Evolutionary conservation across 2,113 vertebrate species (phyloP), one percentile per base, ranked within the genome.

Genomic region (Oryzias woworae): DNA sequence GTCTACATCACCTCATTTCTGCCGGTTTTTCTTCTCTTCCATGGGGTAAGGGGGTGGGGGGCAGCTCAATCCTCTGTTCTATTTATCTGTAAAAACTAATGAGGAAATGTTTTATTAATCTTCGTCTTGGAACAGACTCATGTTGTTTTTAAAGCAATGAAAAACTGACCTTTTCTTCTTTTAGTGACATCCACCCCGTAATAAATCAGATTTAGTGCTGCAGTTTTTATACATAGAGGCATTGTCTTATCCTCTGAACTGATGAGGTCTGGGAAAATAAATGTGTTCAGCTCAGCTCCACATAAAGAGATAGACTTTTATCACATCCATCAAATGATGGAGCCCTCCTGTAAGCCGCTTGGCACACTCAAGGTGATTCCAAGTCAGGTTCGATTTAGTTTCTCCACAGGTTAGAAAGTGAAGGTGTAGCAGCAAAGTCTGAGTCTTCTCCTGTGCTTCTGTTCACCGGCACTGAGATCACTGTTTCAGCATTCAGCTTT

Each of bases 31-130:
- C 59, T 58, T 59, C 45, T n/a, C 50, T 22, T 60, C 53, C 13
- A 31, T 26, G 26, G 14, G 13, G 8, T 3, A 3, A 8, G 46
- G n/a, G n/a, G 36, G 61, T 20, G 78, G 74, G 42, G 20, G 68
- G 57, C 54, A 28, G 54, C 75, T 67, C 62, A 69, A 69, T 67
- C 42, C 60, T 16, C 66, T 49, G 48, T 66, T 65, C 58, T 43
- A 23, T 55, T 69, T 50, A 23, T 58, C 65, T 43, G 65, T 31
- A 56, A 46, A 56, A 36, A 14, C n/a, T 12, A 57, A 43, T 22
- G 53, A 6, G 65, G 53, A 20, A 53, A 53, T 16, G 45, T 44
- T 64, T 69, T 31, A n/a, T 69, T 66, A 20, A 66, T 70, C 5
- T 47, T 61, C 71, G 46, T 4, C 22, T 50, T 28, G 48, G 43